Percentiles rank a stretch among this genome's conserved stretches.
phyloP scores from a whole-genome alignment of 2,888 invertebrate genomes.

The Frankliniella fusca region DNA sequence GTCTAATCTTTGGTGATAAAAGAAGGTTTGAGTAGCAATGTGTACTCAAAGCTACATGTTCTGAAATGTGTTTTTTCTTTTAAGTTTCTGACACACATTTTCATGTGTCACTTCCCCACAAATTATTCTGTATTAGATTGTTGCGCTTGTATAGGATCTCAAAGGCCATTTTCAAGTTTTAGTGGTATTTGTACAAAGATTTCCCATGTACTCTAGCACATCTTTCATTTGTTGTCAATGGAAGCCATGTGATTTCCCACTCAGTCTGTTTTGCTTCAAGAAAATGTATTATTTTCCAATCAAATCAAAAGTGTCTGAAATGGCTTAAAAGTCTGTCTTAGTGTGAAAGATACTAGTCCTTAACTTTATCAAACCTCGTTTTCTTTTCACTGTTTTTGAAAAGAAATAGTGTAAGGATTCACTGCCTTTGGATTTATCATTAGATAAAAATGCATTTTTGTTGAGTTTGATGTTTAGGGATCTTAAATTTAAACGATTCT shows the following conservation, averaged over 20 bases:
- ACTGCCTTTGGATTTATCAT: no score
- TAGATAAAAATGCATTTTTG: no score
- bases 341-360: no score
- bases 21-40: not conserved
- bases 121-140: not conserved
- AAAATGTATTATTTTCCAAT: no score
- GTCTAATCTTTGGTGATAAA: not conserved
- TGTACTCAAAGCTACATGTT: not conserved
- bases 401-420: no score
- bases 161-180: constrained; percentile 14
- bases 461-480: no score
- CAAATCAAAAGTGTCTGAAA: no score
- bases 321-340: no score
- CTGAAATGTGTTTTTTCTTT: constrained; percentile 4
- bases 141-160: constrained; percentile 16
- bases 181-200: not conserved
- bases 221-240: not conserved
- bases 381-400: no score
- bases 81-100: not conserved
- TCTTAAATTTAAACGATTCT: no score
- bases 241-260: not conserved
- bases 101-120: not conserved
- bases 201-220: not conserved
- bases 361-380: no score
- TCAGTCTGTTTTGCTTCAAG: not conserved